Evolutionary conservation across 1,140 invertebrate species (phyloP).

Genomic region (Zaprionus ornatus): DNA sequence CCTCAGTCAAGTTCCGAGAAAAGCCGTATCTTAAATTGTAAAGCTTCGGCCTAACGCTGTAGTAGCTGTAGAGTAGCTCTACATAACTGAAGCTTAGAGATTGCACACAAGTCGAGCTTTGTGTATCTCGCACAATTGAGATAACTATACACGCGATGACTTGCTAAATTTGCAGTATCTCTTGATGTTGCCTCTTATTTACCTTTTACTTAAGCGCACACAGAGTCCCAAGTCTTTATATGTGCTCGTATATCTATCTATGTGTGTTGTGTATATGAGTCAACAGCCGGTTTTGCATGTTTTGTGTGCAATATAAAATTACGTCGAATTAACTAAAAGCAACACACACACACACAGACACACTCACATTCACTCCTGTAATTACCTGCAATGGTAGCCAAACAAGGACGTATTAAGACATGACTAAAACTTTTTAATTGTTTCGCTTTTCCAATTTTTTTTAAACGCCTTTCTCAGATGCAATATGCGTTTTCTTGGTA

Average conservation of each 20-base stretch:
- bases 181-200: conserved; percentile 40
- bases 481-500: not conserved
- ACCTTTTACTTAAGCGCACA: conserved; percentile 14
- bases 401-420: conserved; percentile 52
- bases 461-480: not conserved
- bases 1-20: conserved; percentile 26
- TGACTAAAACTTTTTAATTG: conserved; percentile 26
- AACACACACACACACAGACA: conserved; percentile 16
- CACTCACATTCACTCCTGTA: conserved; percentile 19
- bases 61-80: not conserved
- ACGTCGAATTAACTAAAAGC: conserved; percentile 58
- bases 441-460: conserved; percentile 6
- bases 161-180: conserved; percentile 49
- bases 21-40: conserved; percentile 15
- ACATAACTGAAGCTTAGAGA: not conserved
- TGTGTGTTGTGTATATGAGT: conserved; percentile 46
- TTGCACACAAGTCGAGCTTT: conserved; percentile 44
- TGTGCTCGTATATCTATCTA: not conserved
- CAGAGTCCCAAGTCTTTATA: conserved; percentile 20
- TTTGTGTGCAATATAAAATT: conserved; percentile 44
- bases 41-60: not conserved
- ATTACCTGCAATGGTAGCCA: conserved; percentile 63
- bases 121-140: conserved; percentile 24
- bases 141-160: conserved; percentile 53
- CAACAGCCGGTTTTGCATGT: conserved; percentile 74